Conservation (phyloP, 1,140 invertebrate genomes). For the Teleopsis dalmanni region DNA sequence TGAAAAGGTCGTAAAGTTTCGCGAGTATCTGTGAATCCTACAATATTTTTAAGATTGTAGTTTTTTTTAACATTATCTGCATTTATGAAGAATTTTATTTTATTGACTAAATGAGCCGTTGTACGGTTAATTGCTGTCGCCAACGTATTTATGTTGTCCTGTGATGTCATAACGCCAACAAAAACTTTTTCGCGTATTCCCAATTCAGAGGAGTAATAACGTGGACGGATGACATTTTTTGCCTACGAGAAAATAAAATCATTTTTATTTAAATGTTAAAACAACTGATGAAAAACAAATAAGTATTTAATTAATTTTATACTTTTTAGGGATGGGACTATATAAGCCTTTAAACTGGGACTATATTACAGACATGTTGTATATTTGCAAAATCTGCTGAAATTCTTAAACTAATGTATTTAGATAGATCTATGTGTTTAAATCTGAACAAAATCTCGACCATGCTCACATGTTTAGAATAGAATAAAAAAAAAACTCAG, state of each 20-base stretch:
- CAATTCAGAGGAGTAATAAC: conserved; percentile 88
- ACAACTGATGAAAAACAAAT: too few relatives aligned
- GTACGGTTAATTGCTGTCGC: conserved; percentile 76
- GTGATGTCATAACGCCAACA: conserved; percentile 70
- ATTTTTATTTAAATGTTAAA: too few relatives aligned
- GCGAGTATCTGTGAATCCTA: conserved; percentile 71
- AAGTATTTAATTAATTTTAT: too few relatives aligned
- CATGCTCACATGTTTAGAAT: too few relatives aligned
- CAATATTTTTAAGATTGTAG: conserved; percentile 64
- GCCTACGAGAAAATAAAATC: conserved; percentile 18
- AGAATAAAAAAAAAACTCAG: too few relatives aligned
- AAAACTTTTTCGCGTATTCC: conserved; percentile 86
- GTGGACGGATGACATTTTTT: conserved; percentile 60
- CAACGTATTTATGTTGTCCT: conserved; percentile 59
- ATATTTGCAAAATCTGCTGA: too few relatives aligned
- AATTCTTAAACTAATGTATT: too few relatives aligned
- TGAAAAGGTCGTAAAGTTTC: conserved; percentile 70
- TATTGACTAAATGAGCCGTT: conserved; percentile 67
- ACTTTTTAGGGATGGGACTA: too few relatives aligned
- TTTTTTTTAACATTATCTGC: conserved; percentile 57
- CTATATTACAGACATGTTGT: too few relatives aligned
- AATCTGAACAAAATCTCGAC: too few relatives aligned
- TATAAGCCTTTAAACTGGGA: too few relatives aligned
- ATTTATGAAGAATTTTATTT: conserved; percentile 67
- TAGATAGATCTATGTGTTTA: too few relatives aligned